Conservation (phyloP, 2,888 invertebrate genomes). For the Glaucopsyche alexis region DNA sequence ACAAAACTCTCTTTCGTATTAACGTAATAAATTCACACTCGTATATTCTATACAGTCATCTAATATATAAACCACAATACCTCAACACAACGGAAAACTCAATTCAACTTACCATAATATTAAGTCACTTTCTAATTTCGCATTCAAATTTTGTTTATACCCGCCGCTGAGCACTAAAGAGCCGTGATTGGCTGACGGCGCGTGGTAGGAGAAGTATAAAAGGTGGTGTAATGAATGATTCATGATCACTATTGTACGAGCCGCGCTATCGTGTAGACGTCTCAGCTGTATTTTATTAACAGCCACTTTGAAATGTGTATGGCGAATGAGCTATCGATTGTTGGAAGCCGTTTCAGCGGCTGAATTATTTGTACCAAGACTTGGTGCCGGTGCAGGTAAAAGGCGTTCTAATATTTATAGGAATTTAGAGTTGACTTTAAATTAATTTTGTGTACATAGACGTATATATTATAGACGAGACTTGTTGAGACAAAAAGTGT, state of each 20-base stretch:
- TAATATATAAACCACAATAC: background rate
- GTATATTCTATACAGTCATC: background rate
- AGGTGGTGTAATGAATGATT: conserved; percentile 48
- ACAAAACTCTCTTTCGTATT: background rate
- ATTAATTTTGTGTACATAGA: background rate
- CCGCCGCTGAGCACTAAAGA: conserved; percentile 47
- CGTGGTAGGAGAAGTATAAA: conserved; percentile 43
- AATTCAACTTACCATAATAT: conserved; percentile 9
- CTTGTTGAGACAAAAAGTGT: too few species aligned
- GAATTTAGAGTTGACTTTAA: background rate
- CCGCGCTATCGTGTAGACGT: conserved; percentile 54
- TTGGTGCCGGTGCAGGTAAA: background rate
- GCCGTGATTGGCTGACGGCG: conserved; percentile 52
- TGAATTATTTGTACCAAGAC: conserved; percentile 45
- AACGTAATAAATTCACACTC: too few species aligned
- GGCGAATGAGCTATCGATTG: conserved; percentile 63
- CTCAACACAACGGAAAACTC: background rate
- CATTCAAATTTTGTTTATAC: conserved; percentile 58
- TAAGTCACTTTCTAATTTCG: conserved; percentile 40
- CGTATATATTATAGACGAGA: too few species aligned
- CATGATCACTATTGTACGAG: conserved; percentile 50
- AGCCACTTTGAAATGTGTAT: conserved; percentile 63
- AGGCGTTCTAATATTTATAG: background rate
- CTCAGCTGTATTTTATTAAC: conserved; percentile 50
- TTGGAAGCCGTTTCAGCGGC: conserved; percentile 41